Evolutionary conservation across 2,113 vertebrate genomes (phyloP), one percentile per base, ranked within the genome.

Genomic region (Aleadryas rufinucha): DNA sequence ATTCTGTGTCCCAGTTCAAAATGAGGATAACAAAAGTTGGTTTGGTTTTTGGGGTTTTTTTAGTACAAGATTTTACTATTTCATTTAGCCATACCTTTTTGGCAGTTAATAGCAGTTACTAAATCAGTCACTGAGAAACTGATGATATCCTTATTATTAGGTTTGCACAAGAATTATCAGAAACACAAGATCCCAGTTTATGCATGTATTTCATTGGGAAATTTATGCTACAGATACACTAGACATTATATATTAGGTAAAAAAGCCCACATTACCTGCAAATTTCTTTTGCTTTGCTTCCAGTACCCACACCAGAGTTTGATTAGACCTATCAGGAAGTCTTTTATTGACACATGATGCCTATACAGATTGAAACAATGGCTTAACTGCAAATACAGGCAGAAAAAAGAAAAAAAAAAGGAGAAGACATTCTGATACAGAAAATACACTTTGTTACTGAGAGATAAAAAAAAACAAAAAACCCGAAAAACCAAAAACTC

Each of bases 401-500:
- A 65, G 20, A 42, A 52, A 33, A 52, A 8, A 7, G 5, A 7
- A 33, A 16, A 61, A 16, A 9, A 59, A 9, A 21, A 15, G 4
- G n/a, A 22, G 16, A 63, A 59, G 5, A 19, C 5, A 47, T 61
- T 50, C 42, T 78, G 7, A 11, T 54, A 37, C 30, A 93, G 35
- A 83, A 69, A 90, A 69, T 42, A 42, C 2, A 35, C 8, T 68
- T 61, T 53, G 10, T 30, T 52, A 47, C 8, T 24, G 11, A 63
- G 22, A 69, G 14, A 64, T 39, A 0, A 49, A 54, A 64, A 47
- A n/a, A n/a, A n/a, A n/a, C n/a, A n/a, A n/a, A n/a, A n/a, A 33
- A 17, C 6, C 3, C 0, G 1, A 47, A 53, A 45, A 54, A 7
- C 12, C 2, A 28, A 70, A 33, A 54, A 10, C 5, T 66, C 17